Base-by-base conservation (phyloP, 1,140 invertebrate genomes). In the Tachypleus tridentatus region DNA sequence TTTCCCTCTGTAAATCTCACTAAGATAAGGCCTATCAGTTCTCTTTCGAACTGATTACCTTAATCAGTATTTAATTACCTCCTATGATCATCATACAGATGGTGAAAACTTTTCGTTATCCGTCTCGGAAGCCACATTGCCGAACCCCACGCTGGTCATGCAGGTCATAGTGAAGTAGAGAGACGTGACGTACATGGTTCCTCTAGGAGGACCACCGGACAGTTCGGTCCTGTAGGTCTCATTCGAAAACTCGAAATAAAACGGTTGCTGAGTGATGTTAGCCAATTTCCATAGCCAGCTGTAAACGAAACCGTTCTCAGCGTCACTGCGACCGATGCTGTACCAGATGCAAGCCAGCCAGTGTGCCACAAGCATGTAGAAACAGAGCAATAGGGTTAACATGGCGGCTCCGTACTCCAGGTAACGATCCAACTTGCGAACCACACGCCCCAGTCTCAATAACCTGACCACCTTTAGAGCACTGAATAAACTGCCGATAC, bases 71-170 rank as follows among this genome's bases (percentile, higher is more conserved):
- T 29, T 49, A 8, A 81, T 84, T 84, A 97, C 93, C 93, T 84
- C 95, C 96, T 77, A 98, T 94, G 70, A 98, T 97, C 96, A 98
- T 99, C 96, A 99, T 98, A 81, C 93, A 97, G 79, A 97, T 97
- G 74, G 94, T 97, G 79, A 98, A 98, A 74, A 98, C 93, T 82
- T 98, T 82, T 99, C 97, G 79, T 97, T 95, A 82, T 98, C 93
- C 68, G 97, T 98, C 80, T 97, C 96, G 70, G 96, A 93, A 63
- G 96, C 93, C 63, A 99, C 95, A 81, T 99, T 99, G 65, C 97
- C 97, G 80, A 99, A 99, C 66, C 97, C 97, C 69, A 99, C 96
- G 73, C 93, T 97, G 60, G 97, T 98, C 95, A 99, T 99, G 79
- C 97, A 98, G 66, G 96, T 98, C 91, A 99, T 96, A 56, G 97